Evolutionary conservation across 2,113 vertebrate genomes (phyloP).

Genomic region (Drymodes brunneopygia): DNA sequence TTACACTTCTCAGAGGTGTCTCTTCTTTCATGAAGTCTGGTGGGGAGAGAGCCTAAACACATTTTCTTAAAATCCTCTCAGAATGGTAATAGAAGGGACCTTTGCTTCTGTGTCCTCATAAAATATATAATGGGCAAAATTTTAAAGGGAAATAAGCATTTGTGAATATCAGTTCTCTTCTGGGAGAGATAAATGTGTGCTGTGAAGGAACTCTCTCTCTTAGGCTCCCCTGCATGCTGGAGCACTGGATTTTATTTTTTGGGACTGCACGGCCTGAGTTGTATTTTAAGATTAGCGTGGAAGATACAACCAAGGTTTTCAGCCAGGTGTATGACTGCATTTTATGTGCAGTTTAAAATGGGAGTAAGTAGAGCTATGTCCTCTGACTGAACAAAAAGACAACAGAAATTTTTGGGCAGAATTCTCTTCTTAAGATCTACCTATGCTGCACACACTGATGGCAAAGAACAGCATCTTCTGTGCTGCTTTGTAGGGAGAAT

Average conservation of each 20-base stretch:
- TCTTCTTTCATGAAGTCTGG: background rate
- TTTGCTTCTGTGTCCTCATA: background rate
- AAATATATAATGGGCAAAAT: background rate
- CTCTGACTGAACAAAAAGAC: background rate
- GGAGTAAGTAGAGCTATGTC: background rate
- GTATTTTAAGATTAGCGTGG: background rate
- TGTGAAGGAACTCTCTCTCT: background rate
- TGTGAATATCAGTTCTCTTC: background rate
- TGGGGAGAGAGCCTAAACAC: background rate
- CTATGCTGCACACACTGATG: background rate
- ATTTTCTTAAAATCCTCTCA: background rate
- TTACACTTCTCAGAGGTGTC: background rate
- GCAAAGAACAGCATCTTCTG: background rate
- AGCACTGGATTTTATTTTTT: background rate
- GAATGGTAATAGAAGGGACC: background rate
- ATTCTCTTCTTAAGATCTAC: constrained; percentile 2
- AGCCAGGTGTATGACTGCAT: background rate
- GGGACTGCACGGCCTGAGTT: background rate
- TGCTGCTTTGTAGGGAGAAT: background rate
- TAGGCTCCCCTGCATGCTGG: background rate
- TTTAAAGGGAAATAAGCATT: background rate
- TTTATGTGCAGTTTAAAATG: background rate
- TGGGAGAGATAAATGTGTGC: background rate
- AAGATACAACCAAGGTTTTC: background rate
- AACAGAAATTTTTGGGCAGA: constrained; percentile 33